Evolutionary conservation across 2,113 vertebrate species (phyloP).

Genomic region (Gopherus evgoodei): DNA sequence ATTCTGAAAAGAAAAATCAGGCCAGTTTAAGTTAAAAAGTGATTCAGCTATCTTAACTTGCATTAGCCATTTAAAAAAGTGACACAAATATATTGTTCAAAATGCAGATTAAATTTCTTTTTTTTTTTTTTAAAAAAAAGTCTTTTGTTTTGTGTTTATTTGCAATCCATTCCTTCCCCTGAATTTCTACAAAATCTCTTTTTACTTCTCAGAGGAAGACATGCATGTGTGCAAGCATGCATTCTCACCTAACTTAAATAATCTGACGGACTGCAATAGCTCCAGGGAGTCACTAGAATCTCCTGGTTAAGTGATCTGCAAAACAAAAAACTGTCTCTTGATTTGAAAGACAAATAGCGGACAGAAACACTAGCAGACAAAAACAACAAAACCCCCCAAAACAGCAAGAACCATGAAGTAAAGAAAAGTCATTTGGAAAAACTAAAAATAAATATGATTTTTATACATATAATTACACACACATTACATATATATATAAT

Average conservation of each 20-base stretch:
- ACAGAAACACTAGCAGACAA: too few relatives aligned
- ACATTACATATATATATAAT: too few relatives aligned
- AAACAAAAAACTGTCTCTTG: neutral
- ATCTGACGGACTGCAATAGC: neutral
- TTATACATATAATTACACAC: too few relatives aligned
- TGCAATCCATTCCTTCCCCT: neutral
- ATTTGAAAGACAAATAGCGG: too few relatives aligned
- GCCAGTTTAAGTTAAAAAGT: neutral
- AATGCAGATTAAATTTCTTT: neutral
- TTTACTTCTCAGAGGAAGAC: neutral
- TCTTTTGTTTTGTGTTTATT: neutral
- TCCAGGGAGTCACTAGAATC: neutral
- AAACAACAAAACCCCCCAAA: too few relatives aligned
- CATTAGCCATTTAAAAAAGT: neutral
- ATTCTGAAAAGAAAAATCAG: constrained; percentile 3
- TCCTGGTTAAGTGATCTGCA: neutral
- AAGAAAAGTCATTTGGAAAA: too few relatives aligned
- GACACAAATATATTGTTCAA: neutral
- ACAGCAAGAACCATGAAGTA: too few relatives aligned
- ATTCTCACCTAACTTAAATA: neutral
- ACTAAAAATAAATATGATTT: too few relatives aligned
- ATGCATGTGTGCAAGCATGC: neutral
- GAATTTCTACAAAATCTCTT: neutral
- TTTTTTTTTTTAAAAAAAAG: neutral
- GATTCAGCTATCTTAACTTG: neutral